phyloP scores from a whole-genome alignment of 2,888 invertebrate genomes.

The Malthinus seriepunctatus region DNA sequence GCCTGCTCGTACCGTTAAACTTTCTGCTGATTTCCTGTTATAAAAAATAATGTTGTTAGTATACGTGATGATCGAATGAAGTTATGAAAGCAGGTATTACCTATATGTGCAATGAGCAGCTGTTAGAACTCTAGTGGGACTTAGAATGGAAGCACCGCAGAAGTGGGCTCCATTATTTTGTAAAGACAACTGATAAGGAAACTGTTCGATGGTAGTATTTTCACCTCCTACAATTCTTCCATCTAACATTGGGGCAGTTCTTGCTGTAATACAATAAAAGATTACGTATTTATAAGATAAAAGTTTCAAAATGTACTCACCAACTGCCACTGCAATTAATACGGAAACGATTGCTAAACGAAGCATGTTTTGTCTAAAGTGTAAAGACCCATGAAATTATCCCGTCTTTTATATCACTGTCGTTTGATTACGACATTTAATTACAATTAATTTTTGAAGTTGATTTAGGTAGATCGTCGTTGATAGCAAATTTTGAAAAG shows the following conservation, averaged over 20 bases:
- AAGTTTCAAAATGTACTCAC: background rate
- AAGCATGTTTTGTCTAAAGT: background rate
- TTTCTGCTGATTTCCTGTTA: too few species aligned
- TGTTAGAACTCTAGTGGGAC: conserved; percentile 56
- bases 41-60: too few species aligned
- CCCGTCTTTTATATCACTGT: background rate
- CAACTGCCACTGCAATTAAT: background rate
- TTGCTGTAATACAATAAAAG: background rate
- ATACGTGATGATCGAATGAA: too few species aligned
- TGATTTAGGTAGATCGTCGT: too few species aligned
- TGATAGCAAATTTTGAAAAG: too few species aligned
- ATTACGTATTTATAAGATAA: background rate
- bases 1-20: too few species aligned
- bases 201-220: conserved; percentile 56
- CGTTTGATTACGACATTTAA: too few species aligned
- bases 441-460: too few species aligned
- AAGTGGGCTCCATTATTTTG: conserved; percentile 56
- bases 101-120: conserved; percentile 57
- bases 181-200: conserved; percentile 61
- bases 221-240: conserved; percentile 56
- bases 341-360: background rate
- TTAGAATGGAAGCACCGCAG: conserved; percentile 60
- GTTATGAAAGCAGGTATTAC: too few species aligned
- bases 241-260: conserved; percentile 37
- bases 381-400: background rate